phyloP scores from a whole-genome alignment of 2,797 vertebrate species.

The Silurus lanzhouensis region DNA sequence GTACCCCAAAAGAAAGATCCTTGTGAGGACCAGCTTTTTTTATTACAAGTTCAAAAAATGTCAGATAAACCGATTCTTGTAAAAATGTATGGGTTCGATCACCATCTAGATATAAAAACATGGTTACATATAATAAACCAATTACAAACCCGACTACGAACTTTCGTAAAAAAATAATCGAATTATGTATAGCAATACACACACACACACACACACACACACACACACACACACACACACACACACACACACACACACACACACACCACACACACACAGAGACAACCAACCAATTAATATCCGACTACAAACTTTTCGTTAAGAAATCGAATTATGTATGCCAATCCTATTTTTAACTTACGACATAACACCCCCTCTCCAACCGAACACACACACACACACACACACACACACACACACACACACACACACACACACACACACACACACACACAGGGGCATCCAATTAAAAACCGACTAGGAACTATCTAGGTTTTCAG shows the following conservation, averaged over 20 bases:
- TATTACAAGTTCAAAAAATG: background rate
- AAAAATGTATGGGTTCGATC: background rate
- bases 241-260: no score
- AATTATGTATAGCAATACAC: no score
- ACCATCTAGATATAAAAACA: background rate
- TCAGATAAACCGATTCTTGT: background rate
- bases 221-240: no score
- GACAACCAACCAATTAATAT: background rate
- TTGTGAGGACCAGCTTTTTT: background rate
- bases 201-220: background rate
- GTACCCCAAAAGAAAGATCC: background rate
- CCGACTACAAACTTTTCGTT: background rate
- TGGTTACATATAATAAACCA: background rate
- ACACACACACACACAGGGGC: slow-evolving; percentile 50
- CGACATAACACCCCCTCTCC: background rate
- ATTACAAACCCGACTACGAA: background rate
- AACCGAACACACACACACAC: background rate
- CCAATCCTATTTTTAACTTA: background rate
- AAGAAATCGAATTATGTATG: slow-evolving; percentile 10
- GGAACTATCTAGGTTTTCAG: slow-evolving; percentile 75
- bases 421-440: slow-evolving; percentile 23
- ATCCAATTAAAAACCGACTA: slow-evolving; percentile 85
- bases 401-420: slow-evolving; percentile 34
- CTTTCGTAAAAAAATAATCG: no score
- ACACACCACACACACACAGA: no score